Percentiles rank a stretch among this genome's conserved stretches.
phyloP scores from a whole-genome alignment of 1,140 invertebrate species.

The Daktulosphaira vitifoliae region DNA sequence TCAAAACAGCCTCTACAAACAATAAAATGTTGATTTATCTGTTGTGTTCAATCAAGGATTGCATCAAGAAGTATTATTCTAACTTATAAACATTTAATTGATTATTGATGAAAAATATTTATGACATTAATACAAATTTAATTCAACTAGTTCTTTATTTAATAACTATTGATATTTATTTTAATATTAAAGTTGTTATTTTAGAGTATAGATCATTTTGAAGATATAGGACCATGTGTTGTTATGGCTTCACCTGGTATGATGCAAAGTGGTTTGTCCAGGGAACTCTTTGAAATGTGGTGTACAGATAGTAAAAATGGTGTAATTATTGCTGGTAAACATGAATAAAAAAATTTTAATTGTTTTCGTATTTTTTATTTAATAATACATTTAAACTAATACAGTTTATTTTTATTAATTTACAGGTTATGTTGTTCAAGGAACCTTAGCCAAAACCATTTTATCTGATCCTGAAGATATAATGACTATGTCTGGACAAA shows the following conservation, averaged over 20 bases:
- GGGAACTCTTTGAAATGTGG: slow-evolving; percentile 98
- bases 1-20: too few relatives aligned
- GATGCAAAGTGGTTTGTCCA: slow-evolving; percentile 97
- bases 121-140: too few relatives aligned
- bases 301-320: slow-evolving; percentile 97
- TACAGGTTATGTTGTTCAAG: slow-evolving; percentile 93
- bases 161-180: background rate
- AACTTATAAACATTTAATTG: too few relatives aligned
- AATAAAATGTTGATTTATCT: too few relatives aligned
- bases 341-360: background rate
- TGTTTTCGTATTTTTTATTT: background rate
- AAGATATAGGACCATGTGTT: slow-evolving; percentile 97
- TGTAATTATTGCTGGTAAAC: slow-evolving; percentile 83
- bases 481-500: slow-evolving; percentile 87
- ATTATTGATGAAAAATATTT: too few relatives aligned
- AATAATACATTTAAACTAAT: background rate
- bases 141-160: too few relatives aligned
- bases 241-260: slow-evolving; percentile 99
- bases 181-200: too few relatives aligned
- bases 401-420: slow-evolving; percentile 18
- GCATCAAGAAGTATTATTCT: too few relatives aligned
- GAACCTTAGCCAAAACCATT: slow-evolving; percentile 94
- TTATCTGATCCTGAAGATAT: slow-evolving; percentile 98
- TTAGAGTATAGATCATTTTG: slow-evolving; percentile 96
- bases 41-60: too few relatives aligned